Evolutionary conservation across 2,888 invertebrate species (phyloP).

Genomic region (Agonum fuliginosum): DNA sequence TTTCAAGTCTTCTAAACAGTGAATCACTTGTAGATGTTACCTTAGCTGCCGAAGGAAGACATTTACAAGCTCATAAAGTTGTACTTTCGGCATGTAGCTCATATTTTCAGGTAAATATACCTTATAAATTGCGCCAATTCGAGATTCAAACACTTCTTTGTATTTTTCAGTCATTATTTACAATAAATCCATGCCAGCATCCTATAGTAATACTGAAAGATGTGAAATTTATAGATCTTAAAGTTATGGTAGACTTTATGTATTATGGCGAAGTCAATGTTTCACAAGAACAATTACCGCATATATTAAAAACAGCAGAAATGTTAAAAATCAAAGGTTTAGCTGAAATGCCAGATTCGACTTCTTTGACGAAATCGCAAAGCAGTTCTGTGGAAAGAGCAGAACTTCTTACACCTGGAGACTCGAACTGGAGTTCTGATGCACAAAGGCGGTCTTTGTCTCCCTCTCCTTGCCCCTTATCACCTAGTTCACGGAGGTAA

Average conservation of each 20-base stretch:
- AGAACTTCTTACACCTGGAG: constrained; percentile 76
- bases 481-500: constrained; percentile 72
- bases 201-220: constrained; percentile 93
- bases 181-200: constrained; percentile 90
- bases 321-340: constrained; percentile 91
- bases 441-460: constrained; percentile 78
- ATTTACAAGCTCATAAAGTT: constrained; percentile 91
- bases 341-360: constrained; percentile 89
- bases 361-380: constrained; percentile 83
- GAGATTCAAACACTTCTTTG: constrained; percentile 33
- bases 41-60: constrained; percentile 91
- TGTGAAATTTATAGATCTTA: constrained; percentile 88
- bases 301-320: constrained; percentile 87
- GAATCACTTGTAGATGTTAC: constrained; percentile 93
- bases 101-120: constrained; percentile 86
- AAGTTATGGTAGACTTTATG: constrained; percentile 94
- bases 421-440: constrained; percentile 76
- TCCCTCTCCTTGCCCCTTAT: constrained; percentile 78
- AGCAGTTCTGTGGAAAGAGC: constrained; percentile 74
- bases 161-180: constrained; percentile 82
- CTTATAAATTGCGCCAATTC: constrained; percentile 1
- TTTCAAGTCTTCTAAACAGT: constrained; percentile 87
- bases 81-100: constrained; percentile 93
- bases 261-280: constrained; percentile 95
- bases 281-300: constrained; percentile 89